Evolutionary conservation across 2,113 vertebrate species (phyloP), one percentile per base, ranked within the genome.

Genomic region (Pelobates fuscus): DNA sequence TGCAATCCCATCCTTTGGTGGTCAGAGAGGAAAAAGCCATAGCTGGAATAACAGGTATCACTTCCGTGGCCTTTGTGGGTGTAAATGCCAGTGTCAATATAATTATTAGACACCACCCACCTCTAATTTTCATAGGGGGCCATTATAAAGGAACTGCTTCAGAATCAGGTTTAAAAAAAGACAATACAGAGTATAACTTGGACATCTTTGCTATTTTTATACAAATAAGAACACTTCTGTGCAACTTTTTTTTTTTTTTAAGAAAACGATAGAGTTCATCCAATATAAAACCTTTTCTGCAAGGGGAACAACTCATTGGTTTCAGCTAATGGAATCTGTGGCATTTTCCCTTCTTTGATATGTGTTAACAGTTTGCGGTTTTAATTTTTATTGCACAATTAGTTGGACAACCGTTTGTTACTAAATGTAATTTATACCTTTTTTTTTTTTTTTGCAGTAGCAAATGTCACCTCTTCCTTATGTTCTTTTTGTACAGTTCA

Each of bases 11-110:
- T 21, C 26, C 46, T 7, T 23, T 76, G 57, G 24, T 49, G 32
- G 46, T 20, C 30, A 18, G 18, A 68, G 43, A 52, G 21, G 72
- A 60, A 67, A 67, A 77, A 77, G 73, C 73, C 73, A 77, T 77
- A 77, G 67, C 65, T 68, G 73, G 65, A 77, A 68, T 61, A 61
- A 61, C 73, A 68, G 57, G 73, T 77, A 68, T 77, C 65, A 68
- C 65, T 30, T 52, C 15, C 61, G 73, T 61, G 64, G 73, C 73
- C 73, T 77, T 77, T 61, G 30, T 46, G 54, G 64, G 26, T 77
- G 73, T 32, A 15, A 30, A 46, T 26, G 54, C 18, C 26, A 67
- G 59, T 54, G 21, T 49, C 43, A 58, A 30, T 55, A 15, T 32
- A 69, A 17, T 15, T 27, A 6, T 32, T 20, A 46, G 43, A 30